Evolutionary conservation across 2,113 vertebrate species (phyloP).

Genomic region (Centropus unirufus): DNA sequence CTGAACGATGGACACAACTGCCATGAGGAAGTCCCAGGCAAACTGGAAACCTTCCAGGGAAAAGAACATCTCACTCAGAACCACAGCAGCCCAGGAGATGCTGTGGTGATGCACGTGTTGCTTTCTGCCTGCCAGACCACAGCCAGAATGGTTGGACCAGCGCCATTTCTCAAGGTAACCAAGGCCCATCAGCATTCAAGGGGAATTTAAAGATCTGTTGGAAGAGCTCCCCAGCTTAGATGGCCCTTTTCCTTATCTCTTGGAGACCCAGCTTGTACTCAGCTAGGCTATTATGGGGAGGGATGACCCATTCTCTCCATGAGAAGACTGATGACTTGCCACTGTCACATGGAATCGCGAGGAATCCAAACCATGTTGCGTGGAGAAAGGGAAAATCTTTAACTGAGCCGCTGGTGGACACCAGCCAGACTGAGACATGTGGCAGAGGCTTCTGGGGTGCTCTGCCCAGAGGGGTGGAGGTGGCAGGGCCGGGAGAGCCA

Average conservation of each 20-base stretch:
- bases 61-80: neutral
- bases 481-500: neutral
- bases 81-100: fast-evolving
- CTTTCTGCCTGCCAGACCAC: neutral
- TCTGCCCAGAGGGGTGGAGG: neutral
- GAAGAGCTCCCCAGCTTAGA: fast-evolving
- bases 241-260: neutral
- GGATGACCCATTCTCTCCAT: neutral
- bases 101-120: fast-evolving
- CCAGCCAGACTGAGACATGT: neutral
- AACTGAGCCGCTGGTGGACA: neutral
- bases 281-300: neutral
- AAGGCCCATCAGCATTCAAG: neutral
- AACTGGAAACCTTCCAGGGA: constrained; percentile 44
- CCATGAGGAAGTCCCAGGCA: constrained; percentile 70
- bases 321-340: neutral
- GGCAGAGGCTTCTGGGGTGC: neutral
- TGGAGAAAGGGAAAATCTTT: neutral
- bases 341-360: neutral
- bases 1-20: constrained; percentile 43
- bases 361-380: neutral
- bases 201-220: neutral
- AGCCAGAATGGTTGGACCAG: neutral
- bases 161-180: neutral
- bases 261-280: neutral